These are phyloP conservation scores for Micrastur ruficollis DNA, from an alignment of 2,797 vertebrate genomes.

Conservation along the genomic window DNA sequence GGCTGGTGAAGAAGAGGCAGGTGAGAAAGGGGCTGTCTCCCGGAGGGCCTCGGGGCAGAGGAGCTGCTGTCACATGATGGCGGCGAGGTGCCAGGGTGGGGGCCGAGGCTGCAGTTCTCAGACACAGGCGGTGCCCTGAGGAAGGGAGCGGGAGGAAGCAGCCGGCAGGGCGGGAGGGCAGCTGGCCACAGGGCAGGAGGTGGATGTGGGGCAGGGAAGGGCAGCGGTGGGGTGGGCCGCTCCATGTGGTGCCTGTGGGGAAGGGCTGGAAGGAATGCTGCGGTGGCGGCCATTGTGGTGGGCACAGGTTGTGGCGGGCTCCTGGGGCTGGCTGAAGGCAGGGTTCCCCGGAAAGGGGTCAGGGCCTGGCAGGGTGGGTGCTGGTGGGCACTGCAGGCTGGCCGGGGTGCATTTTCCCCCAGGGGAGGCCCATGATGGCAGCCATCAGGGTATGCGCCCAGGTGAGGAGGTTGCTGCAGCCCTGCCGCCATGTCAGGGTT, in stretches of 20 bases:
- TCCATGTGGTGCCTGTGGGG: fast-evolving
- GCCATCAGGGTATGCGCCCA: background rate
- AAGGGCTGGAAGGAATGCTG: background rate
- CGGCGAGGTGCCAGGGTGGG: fast-evolving
- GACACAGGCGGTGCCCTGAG: background rate
- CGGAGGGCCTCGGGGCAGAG: background rate
- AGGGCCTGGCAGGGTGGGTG: too few relatives aligned
- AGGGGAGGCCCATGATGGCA: fast-evolving
- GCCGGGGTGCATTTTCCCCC: fast-evolving
- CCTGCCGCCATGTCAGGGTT: background rate
- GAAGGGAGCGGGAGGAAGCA: background rate
- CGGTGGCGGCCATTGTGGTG: fast-evolving
- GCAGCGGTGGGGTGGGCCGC: fast-evolving
- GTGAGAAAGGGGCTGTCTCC: background rate
- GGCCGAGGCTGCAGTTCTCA: background rate
- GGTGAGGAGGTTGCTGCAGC: too few relatives aligned
- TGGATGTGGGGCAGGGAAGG: background rate
- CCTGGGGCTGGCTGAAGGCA: background rate
- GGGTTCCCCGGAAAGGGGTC: background rate
- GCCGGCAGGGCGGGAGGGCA: fast-evolving
- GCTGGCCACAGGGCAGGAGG: background rate
- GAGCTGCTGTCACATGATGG: background rate
- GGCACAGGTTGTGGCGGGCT: fast-evolving
- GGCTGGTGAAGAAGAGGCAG: background rate
- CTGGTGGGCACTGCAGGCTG: background rate